Evolutionary conservation across 1,140 invertebrate species (phyloP), one percentile per base, ranked within the genome.

Genomic region (Armadillidium nasatum): DNA sequence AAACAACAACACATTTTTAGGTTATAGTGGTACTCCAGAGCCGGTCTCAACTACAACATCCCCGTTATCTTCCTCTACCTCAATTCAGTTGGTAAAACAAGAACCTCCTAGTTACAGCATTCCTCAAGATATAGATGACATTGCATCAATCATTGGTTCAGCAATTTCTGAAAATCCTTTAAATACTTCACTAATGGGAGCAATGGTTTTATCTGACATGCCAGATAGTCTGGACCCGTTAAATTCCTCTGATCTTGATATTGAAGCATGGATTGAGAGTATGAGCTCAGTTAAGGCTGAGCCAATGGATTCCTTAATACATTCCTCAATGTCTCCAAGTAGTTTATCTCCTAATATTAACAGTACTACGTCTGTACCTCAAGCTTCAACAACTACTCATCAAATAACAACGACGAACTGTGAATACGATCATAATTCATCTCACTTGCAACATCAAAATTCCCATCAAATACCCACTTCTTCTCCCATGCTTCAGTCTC

Each of bases 101-200:
- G 83, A 85, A 87, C 21, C 90, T 90, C 82, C 82, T 19, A 78
- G 79, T 33, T 81, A 83, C 76, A 81, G 84, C 33, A 80, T 85
- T 10, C 83, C 83, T 19, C 84, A 85, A 1, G 92, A 93, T 81
- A 92, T 94, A 82, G 93, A 94, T 77, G 93, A 94, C 81, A 93
- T 95, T 77, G 92, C 93, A 0, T 92, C 92, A 19, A 92, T 95
- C 22, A 94, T 95, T 73, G 92, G 93, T 0, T 93, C 91, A 0
- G 93, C 93, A n/a, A 94, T 95, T 79, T 92, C 93, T 0, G 93
- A 94, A 82, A 93, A 92, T 11, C 89, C 88, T 7, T 88, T 90
- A 83, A 83, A 84, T 68, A 83, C 83, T 66, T 88, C 88, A 60
- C 88, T 89, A 75, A 77, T 76, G 88, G 46, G 86, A 88, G 15